phyloP scores from a whole-genome alignment of 2,113 vertebrate genomes.

The Zapus hudsonius region DNA sequence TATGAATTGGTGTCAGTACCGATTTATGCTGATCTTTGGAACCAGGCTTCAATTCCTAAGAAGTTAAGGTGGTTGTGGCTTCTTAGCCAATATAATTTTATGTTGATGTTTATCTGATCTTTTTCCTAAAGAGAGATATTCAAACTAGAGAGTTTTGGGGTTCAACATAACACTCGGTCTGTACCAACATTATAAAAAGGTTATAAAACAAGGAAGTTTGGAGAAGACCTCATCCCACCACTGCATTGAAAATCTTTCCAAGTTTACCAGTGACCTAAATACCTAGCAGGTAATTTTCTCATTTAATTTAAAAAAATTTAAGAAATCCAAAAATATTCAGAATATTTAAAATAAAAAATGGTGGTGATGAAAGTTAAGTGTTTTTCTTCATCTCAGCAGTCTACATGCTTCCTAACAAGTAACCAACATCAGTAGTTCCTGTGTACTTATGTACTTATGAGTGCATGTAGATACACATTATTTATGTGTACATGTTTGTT shows the following conservation, averaged over 20 bases:
- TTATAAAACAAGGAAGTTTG: background rate
- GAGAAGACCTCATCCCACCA: no score
- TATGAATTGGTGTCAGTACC: background rate
- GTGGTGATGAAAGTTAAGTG: background rate
- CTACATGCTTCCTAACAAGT: background rate
- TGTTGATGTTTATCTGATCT: background rate
- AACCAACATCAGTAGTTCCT: background rate
- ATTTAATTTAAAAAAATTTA: background rate
- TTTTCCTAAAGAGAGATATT: background rate
- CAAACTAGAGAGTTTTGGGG: background rate
- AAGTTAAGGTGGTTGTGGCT: background rate
- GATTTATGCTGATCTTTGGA: background rate
- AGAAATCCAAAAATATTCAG: background rate
- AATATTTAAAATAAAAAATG: background rate
- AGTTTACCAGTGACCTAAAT: background rate
- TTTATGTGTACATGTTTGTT: background rate
- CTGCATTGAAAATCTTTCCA: background rate
- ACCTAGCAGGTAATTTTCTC: background rate
- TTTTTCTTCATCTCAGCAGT: background rate
- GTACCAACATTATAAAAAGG: background rate
- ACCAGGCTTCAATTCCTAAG: background rate
- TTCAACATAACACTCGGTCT: background rate
- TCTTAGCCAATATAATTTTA: conserved; percentile 12
- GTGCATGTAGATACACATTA: background rate
- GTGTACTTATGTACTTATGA: background rate